Evolutionary conservation across 2,797 vertebrate genomes (phyloP).

Genomic region (Manis javanica): DNA sequence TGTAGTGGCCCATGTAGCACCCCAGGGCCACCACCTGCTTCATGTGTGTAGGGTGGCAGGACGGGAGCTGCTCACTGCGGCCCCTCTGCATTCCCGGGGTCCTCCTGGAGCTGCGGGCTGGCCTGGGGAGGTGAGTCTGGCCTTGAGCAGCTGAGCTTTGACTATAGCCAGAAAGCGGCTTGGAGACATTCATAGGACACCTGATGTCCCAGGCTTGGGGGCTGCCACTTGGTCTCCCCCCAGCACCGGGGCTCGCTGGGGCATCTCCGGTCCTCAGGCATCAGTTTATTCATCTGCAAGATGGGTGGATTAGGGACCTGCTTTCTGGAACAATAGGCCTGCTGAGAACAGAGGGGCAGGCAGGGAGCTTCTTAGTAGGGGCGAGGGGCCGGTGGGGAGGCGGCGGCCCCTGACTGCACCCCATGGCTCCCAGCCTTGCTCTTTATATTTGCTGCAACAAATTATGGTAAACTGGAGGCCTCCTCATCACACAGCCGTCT

Average conservation of each 20-base stretch:
- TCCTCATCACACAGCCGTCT: rapidly evolving
- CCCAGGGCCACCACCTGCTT: background rate
- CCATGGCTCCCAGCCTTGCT: background rate
- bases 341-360: background rate
- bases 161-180: background rate
- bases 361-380: no score
- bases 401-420: rapidly evolving
- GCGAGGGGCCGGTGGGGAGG: background rate
- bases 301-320: rapidly evolving
- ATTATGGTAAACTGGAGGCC: rapidly evolving
- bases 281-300: background rate
- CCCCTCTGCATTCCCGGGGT: background rate
- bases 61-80: background rate
- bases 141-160: background rate
- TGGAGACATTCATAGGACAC: rapidly evolving
- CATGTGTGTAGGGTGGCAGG: rapidly evolving
- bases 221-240: background rate
- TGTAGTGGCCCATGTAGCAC: rapidly evolving
- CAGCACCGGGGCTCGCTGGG: background rate
- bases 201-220: background rate
- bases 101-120: background rate
- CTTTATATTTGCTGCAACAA: rapidly evolving
- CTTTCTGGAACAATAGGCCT: rapidly evolving
- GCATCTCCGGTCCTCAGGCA: rapidly evolving
- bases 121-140: background rate